phyloP scores from a whole-genome alignment of 2,888 invertebrate species.

The Eupithecia inturbata region DNA sequence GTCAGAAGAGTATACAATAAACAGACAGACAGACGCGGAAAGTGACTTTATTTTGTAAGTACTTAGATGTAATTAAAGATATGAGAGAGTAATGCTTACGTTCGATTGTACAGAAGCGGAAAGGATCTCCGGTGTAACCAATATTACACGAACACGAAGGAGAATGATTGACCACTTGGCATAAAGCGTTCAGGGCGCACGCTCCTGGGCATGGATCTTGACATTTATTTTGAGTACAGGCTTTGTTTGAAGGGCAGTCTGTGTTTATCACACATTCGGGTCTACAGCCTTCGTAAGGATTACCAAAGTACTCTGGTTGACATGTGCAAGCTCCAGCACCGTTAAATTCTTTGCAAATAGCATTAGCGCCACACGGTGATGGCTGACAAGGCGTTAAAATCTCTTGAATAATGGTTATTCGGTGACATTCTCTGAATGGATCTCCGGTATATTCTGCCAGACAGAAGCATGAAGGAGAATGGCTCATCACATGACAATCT shows the following conservation, averaged over 20 bases:
- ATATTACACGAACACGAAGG: slow-evolving; percentile 87
- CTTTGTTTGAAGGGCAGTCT: slow-evolving; percentile 87
- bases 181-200: slow-evolving; percentile 90
- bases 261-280: slow-evolving; percentile 89
- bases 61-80: neutral
- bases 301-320: slow-evolving; percentile 87
- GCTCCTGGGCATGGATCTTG: slow-evolving; percentile 90
- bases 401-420: slow-evolving; percentile 67
- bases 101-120: slow-evolving; percentile 84
- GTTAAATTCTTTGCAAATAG: slow-evolving; percentile 85
- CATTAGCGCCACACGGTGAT: slow-evolving; percentile 87
- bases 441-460: slow-evolving; percentile 87
- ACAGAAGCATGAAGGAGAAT: slow-evolving; percentile 89
- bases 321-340: slow-evolving; percentile 88
- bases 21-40: neutral
- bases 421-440: slow-evolving; percentile 88
- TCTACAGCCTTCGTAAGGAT: slow-evolving; percentile 90
- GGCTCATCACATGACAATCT: slow-evolving; percentile 90
- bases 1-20: neutral
- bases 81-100: slow-evolving; percentile 82
- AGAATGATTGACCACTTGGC: slow-evolving; percentile 89
- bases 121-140: slow-evolving; percentile 90
- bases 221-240: slow-evolving; percentile 89
- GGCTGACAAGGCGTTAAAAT: slow-evolving; percentile 83
- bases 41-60: neutral